These are phyloP conservation scores for Clarias platycephalus DNA, from an alignment of 2,797 vertebrate genomes.

Conservation along the genomic window DNA sequence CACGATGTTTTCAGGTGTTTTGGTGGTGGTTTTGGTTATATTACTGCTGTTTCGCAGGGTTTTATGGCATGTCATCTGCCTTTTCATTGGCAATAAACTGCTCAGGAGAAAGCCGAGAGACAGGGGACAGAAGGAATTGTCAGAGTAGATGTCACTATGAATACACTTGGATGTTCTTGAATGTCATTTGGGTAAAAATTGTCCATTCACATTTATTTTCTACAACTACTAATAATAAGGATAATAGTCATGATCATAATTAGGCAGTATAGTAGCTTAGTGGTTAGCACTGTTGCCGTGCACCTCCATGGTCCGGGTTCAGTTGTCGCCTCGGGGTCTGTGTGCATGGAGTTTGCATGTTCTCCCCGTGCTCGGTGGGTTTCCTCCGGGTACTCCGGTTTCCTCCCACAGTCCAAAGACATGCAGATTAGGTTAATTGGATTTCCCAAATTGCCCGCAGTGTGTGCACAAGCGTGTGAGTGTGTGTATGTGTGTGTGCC, in stretches of 20 bases:
- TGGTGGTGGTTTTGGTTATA: slow-evolving; percentile 74
- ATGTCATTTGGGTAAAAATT: neutral
- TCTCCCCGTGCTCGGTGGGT: no score
- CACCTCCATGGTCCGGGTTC: no score
- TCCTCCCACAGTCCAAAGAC: no score
- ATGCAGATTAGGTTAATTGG: no score
- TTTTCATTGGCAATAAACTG: slow-evolving; percentile 72
- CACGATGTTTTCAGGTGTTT: slow-evolving; percentile 73
- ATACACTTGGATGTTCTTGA: neutral
- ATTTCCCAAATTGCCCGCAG: no score
- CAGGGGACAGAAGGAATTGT: slow-evolving; percentile 51
- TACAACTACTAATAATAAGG: neutral
- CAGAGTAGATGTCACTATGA: neutral
- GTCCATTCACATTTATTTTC: neutral
- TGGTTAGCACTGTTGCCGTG: no score
- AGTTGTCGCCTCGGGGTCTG: no score
- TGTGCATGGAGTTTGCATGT: no score
- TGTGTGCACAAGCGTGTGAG: no score
- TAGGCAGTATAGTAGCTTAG: no score
- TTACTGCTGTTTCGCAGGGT: slow-evolving; percentile 76
- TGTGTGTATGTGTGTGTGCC: no score
- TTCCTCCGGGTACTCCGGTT: no score
- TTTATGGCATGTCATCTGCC: slow-evolving; percentile 77
- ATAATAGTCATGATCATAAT: neutral
- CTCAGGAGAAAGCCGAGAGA: slow-evolving; percentile 61